A percentile compares a stretch with the other conserved stretches of the same genome.
phyloP scores from a whole-genome alignment of 2,797 vertebrate genomes.

The Falco rusticolus region DNA sequence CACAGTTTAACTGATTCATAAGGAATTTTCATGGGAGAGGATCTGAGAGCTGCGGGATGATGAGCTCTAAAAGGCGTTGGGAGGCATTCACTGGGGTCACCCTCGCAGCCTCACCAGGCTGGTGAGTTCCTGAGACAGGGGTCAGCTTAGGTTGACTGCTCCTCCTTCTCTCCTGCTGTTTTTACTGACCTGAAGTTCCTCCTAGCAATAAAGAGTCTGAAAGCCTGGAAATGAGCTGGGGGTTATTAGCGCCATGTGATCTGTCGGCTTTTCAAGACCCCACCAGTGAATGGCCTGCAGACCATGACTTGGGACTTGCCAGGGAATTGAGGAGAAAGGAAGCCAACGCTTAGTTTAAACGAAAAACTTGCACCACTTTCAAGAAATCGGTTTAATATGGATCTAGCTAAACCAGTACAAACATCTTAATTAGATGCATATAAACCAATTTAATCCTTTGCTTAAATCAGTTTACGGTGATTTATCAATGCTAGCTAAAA shows the following conservation, averaged over 20 bases:
- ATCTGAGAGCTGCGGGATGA: neutral
- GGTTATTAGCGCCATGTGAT: neutral
- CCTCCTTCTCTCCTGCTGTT: constrained; percentile 4
- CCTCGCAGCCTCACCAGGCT: neutral
- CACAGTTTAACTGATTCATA: neutral
- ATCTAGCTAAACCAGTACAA: constrained; percentile 11
- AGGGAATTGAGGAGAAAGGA: neutral
- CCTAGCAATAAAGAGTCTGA: neutral
- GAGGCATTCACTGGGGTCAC: neutral
- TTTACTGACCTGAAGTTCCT: constrained; percentile 26
- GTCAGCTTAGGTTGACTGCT: neutral
- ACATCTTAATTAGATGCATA: neutral
- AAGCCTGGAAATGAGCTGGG: neutral
- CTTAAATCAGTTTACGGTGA: constrained; percentile 6
- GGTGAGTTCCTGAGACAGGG: neutral
- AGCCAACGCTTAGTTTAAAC: neutral
- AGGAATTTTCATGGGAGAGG: neutral
- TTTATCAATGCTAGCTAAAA: constrained; percentile 23
- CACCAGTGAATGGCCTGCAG: neutral
- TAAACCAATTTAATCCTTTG: constrained; percentile 22
- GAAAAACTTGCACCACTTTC: neutral
- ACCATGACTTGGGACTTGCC: neutral
- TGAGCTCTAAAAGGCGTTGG: accelerated
- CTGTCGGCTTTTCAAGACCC: neutral
- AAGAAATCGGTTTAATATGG: neutral